Percentiles rank a stretch among this genome's conserved stretches.
Evolutionary conservation across 2,113 vertebrate species (phyloP).

Genomic region (Haemorhous mexicanus): DNA sequence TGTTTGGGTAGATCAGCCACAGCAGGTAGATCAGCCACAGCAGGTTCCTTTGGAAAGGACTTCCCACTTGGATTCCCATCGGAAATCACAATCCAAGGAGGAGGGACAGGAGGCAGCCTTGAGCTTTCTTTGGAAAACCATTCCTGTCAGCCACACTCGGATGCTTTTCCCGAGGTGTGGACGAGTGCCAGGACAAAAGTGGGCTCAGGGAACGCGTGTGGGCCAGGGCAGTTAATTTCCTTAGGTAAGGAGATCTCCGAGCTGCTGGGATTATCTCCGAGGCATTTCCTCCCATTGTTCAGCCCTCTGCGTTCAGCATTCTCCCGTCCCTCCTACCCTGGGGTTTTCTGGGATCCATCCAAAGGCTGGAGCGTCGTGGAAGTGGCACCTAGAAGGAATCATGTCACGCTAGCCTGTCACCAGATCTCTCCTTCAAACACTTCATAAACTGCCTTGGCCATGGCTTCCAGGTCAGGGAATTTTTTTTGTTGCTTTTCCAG

Average conservation of each 20-base stretch:
- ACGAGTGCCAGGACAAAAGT: neutral
- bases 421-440: neutral
- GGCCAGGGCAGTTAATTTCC: neutral
- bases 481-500: neutral
- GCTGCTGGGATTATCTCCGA: neutral
- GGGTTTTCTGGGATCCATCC: neutral
- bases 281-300: conserved; percentile 38
- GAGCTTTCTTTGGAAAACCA: neutral
- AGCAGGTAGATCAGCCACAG: neutral
- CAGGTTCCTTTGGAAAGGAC: neutral
- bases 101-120: neutral
- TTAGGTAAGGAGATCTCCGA: neutral
- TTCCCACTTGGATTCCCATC: neutral
- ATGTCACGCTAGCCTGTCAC: neutral
- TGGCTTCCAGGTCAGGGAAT: neutral
- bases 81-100: neutral
- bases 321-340: neutral
- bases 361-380: neutral
- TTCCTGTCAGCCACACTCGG: neutral
- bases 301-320: neutral
- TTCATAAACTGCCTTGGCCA: neutral
- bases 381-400: neutral
- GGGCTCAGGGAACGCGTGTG: neutral
- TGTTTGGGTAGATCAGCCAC: neutral
- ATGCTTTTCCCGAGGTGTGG: neutral